Conservation (phyloP, 2,888 invertebrate species). For the Lasioglossum lativentre region DNA sequence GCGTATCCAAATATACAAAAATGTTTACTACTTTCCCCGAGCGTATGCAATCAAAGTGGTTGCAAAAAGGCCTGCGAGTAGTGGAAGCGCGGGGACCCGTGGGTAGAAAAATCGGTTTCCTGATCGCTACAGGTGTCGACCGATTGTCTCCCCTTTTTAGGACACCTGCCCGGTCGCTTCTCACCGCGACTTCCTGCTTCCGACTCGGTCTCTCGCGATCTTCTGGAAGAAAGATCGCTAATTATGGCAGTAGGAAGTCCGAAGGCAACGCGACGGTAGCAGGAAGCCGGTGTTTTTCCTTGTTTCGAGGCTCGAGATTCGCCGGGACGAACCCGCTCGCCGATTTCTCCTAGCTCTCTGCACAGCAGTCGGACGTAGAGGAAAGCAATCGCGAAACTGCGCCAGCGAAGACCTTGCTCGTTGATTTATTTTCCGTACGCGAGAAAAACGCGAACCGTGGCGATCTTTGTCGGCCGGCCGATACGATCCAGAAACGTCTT, state of each 20-base stretch:
- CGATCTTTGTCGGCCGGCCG: constrained; percentile 46
- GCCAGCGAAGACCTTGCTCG: constrained; percentile 47
- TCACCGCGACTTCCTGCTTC: constrained; percentile 14
- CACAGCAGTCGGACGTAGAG: constrained; percentile 3
- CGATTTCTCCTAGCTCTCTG: constrained; percentile 51
- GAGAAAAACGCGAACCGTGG: constrained; percentile 37
- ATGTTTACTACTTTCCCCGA: background rate
- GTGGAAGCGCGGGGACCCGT: background rate
- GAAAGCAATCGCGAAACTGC: constrained; percentile 17
- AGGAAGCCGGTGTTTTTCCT: constrained; percentile 54
- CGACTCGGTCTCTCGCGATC: constrained; percentile 24
- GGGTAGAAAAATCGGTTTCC: background rate
- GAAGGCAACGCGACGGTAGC: background rate
- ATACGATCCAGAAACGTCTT: constrained; percentile 58
- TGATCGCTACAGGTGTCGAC: background rate
- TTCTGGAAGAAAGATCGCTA: constrained; percentile 21
- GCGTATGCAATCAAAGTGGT: background rate
- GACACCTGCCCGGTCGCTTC: background rate
- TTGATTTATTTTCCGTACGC: constrained; percentile 54
- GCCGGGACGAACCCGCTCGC: constrained; percentile 1
- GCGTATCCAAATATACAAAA: background rate
- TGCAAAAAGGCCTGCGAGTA: background rate
- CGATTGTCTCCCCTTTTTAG: constrained; percentile 1
- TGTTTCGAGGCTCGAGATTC: constrained; percentile 18
- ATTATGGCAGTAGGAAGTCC: constrained; percentile 57